Evolutionary conservation across 2,797 vertebrate genomes (phyloP).

Genomic region (Scolopax rusticola): DNA sequence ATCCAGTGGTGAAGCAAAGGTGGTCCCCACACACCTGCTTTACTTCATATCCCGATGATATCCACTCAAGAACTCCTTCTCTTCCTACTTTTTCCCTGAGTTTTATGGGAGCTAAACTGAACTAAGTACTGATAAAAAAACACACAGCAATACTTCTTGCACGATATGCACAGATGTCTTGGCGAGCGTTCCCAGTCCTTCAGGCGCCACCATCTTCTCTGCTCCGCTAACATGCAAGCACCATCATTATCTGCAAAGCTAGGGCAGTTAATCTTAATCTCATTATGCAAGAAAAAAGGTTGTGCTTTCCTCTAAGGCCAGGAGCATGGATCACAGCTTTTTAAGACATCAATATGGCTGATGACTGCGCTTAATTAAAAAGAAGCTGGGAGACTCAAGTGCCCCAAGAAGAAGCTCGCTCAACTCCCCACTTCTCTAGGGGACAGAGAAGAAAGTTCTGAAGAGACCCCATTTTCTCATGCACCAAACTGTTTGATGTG

Average conservation of each 20-base stretch:
- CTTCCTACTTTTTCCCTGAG: neutral
- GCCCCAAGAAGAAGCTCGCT: neutral
- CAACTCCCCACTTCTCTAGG: neutral
- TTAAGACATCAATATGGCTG: neutral
- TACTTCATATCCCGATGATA: neutral
- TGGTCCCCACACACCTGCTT: no score
- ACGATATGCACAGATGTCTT: neutral
- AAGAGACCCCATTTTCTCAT: neutral
- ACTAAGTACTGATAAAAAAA: neutral
- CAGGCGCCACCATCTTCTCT: neutral
- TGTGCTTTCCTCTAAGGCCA: conserved; percentile 16
- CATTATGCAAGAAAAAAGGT: neutral
- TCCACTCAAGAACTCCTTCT: neutral
- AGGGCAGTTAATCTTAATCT: conserved; percentile 16
- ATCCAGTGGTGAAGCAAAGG: neutral
- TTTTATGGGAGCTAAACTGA: neutral
- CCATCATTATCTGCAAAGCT: neutral
- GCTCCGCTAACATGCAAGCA: neutral
- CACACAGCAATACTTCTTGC: neutral
- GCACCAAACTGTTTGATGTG: neutral
- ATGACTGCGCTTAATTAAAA: neutral
- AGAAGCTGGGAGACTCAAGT: neutral
- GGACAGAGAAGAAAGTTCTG: neutral
- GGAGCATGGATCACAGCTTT: neutral
- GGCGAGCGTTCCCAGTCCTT: neutral